Base-by-base conservation (phyloP, 2,888 invertebrate species). In the Leptinotarsa tumamoca region DNA sequence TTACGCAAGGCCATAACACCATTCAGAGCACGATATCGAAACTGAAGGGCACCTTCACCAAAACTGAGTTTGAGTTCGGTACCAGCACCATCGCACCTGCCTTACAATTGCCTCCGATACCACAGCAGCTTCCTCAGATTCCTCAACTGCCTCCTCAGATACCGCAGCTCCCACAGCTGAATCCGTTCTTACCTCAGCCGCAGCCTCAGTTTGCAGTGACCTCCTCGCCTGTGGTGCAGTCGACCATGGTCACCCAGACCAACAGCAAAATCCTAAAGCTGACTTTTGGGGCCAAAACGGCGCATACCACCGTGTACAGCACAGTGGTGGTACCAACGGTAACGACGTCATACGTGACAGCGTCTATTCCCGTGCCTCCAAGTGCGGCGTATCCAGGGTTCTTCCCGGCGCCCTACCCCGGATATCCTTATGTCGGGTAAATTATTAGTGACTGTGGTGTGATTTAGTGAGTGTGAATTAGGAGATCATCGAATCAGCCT, bases 221-320 rank as follows among this genome's bases (percentile, higher is more conserved):
- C 43, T 95, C 95, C 14, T 94, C 95, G 0, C 95, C 95, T 0
- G 90, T 95, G n/a, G 91, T 96, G 33, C 92, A 94, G 76, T 95
- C 94, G 84, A 95, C 95, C 0, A 90, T 94, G 82, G 92, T 95
- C 17, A 94, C 94, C 1, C 91, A 94, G 80, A 95, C 95, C 0
- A 92, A 94, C 79, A 95, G 96, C 82, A 94, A 95, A 89, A 90
- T 96, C 71, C 89, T 96, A 78, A 96, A 96, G 88, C 89, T 96
- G 81, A 96, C 96, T 15, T 96, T 96, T 86, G 96, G 96, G n/a
- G 96, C 96, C 51, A 95, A 95, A 87, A 96, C 96, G 0, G 93
- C 96, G 0, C 95, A 94, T 86, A 96, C 96, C 10, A 96, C 96
- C 2, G 90, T 97, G 75, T 96, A 93, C 87, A 94, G 95, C 3